phyloP scores from a whole-genome alignment of 2,113 vertebrate genomes.

The Pungitius pungitius region DNA sequence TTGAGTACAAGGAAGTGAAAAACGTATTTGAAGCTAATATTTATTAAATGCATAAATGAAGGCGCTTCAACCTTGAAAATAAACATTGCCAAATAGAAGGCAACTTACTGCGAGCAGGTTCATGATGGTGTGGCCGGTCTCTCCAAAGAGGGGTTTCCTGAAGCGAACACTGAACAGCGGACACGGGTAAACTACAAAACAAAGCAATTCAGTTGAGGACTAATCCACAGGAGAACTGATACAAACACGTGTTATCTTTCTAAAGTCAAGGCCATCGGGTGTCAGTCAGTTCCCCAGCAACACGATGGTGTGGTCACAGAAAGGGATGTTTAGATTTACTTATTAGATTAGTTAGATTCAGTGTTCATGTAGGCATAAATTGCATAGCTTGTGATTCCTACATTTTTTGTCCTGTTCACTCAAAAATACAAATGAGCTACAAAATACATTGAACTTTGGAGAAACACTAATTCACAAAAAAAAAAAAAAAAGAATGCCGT shows the following conservation, averaged over 20 bases:
- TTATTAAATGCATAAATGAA: neutral
- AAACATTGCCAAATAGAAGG: neutral
- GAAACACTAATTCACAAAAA: slow-evolving; percentile 56
- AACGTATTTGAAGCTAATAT: neutral
- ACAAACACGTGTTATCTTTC: neutral
- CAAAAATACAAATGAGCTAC: slow-evolving; percentile 33
- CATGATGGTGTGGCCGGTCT: slow-evolving; percentile 99
- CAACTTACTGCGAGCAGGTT: slow-evolving; percentile 95
- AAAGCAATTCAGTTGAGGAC: slow-evolving; percentile 22
- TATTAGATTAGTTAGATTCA: neutral
- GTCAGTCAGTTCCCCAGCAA: neutral
- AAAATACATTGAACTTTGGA: slow-evolving; percentile 23
- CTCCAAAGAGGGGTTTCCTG: slow-evolving; percentile 96
- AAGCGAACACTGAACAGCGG: slow-evolving; percentile 97
- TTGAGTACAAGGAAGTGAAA: neutral
- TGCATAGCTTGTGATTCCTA: neutral
- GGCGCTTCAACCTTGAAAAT: neutral
- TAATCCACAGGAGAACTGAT: neutral
- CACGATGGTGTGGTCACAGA: neutral
- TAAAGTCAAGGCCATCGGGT: neutral
- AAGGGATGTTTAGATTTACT: neutral
- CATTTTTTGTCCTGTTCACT: neutral
- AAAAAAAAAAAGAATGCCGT: slow-evolving; percentile 31
- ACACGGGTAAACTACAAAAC: slow-evolving; percentile 92
- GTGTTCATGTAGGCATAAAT: neutral